A percentile compares a stretch with the other conserved stretches of the same genome.
These are phyloP conservation scores for Nomada flava DNA, from an alignment of 2,888 invertebrate genomes.

Conservation along the genomic window DNA sequence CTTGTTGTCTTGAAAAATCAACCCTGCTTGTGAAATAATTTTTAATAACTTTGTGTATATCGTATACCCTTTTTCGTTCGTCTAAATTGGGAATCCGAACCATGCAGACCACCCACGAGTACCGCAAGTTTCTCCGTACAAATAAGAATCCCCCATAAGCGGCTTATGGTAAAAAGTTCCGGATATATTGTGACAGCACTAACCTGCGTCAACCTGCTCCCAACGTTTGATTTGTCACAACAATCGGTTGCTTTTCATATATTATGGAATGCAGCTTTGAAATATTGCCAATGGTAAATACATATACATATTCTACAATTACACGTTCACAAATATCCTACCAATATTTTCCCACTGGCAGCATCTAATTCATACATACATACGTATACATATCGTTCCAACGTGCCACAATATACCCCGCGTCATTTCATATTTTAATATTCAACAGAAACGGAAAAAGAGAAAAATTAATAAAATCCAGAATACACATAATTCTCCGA, in stretches of 20 bases:
- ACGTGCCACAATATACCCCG: no score
- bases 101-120: conserved; percentile 63
- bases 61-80: neutral
- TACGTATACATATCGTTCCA: no score
- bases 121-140: conserved; percentile 37
- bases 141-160: conserved; percentile 60
- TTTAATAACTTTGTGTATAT: neutral
- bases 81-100: neutral
- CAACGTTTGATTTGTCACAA: conserved; percentile 44
- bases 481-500: neutral
- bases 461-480: neutral
- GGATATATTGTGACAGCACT: conserved; percentile 56
- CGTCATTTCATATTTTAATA: no score
- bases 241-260: conserved; percentile 28
- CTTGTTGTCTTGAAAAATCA: no score
- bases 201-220: conserved; percentile 57
- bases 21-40: neutral
- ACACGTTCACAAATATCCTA: no score
- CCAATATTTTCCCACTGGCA: no score
- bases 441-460: neutral
- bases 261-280: no score
- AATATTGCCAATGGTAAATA: no score
- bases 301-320: no score
- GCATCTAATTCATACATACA: no score
- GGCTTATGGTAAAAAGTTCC: conserved; percentile 67